Evolutionary conservation across 2,113 vertebrate genomes (phyloP).

Genomic region (Heterotilapia buettikoferi): DNA sequence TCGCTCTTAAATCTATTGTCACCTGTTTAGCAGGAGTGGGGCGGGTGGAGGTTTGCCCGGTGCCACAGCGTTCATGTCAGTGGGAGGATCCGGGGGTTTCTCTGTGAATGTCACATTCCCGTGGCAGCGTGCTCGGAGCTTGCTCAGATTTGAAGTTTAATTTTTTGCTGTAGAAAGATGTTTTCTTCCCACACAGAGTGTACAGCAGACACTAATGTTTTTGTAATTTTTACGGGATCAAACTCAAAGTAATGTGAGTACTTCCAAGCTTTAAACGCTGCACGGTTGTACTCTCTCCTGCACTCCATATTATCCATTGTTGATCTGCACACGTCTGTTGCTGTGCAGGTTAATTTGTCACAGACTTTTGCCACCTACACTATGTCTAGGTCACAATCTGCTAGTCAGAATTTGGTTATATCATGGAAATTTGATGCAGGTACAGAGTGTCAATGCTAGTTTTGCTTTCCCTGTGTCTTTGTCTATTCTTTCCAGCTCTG

Average conservation of each 20-base stretch:
- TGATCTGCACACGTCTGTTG: not conserved
- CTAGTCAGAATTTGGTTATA: not conserved
- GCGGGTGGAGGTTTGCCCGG: not conserved
- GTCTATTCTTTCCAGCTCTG: not conserved
- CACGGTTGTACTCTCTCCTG: fast-evolving
- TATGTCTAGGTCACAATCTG: not conserved
- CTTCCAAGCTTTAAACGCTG: not conserved
- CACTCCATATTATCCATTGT: not conserved
- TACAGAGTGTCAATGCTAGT: not conserved
- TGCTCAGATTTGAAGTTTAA: too few species aligned
- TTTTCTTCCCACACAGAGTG: too few species aligned
- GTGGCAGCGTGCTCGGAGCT: not conserved
- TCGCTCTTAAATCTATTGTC: fast-evolving
- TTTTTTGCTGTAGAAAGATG: fast-evolving
- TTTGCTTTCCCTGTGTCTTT: not conserved
- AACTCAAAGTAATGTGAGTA: not conserved
- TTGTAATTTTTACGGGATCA: fast-evolving
- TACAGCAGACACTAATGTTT: fast-evolving
- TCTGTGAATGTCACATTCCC: not conserved
- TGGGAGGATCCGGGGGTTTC: not conserved
- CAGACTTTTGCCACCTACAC: not conserved
- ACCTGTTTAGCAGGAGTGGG: not conserved
- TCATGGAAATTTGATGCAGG: not conserved
- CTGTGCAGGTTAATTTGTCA: not conserved
- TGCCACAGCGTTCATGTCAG: fast-evolving